Base-by-base conservation (phyloP, 2,888 invertebrate genomes). In the Drosophila monieri region DNA sequence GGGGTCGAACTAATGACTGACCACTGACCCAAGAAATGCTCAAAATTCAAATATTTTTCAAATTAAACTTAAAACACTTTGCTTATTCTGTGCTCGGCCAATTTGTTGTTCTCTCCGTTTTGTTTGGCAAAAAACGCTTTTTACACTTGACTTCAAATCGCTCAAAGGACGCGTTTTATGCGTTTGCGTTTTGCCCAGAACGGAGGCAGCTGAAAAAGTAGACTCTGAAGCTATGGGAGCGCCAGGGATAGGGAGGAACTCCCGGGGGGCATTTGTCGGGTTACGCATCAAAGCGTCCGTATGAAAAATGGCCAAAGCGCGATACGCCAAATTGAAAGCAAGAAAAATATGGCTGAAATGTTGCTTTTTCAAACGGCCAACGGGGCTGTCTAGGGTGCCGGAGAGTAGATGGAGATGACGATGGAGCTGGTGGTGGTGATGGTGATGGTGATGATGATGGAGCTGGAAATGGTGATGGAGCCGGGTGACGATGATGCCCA, bases 121-220 rank as follows among this genome's bases (percentile, higher is more conserved):
- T 78, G 67, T 67, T 77, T 69, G 69, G 52, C 66, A 76, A 72
- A 78, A 85, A 83, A 75, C 79, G 72, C 77, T 78, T 73, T 83
- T 88, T 88, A 88, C 87, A 88, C 89, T 89, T 88, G 88, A 83
- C 88, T 88, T 88, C 79, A 88, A 84, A 88, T 88, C 73, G 89
- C 74, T 88, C 87, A 88, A 88, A 88, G 85, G 86, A 77, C 72
- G 80, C 80, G 79, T 76, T 78, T 74, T 79, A 76, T 83, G 83
- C 85, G 81, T 78, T 85, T 73, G 57, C 58, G 74, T 74, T 73
- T 73, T 61, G 54, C 60, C 73, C 59, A 73, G 73, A 53, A 39
- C 44, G 47, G 49, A 56, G 60, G 21, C 32, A 32, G 39, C 39
- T n/a, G n/a, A 65, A 46, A 69, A 56, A 51, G 44, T 49, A 39